Evolutionary conservation across 2,113 vertebrate genomes (phyloP).

Genomic region (Leptobrachium leishanense): DNA sequence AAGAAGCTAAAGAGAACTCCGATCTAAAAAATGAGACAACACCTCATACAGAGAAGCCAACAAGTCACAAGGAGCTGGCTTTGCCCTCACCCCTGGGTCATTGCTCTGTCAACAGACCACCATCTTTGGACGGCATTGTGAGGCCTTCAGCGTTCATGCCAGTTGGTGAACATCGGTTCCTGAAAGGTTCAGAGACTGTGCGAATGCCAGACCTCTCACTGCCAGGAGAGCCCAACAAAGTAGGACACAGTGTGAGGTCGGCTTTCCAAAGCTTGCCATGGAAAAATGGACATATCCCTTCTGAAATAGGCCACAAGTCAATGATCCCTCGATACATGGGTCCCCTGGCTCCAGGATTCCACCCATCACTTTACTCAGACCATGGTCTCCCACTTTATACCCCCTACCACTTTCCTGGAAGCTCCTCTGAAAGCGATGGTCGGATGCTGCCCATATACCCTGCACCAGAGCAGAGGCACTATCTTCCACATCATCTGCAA

Average conservation of each 20-base stretch:
- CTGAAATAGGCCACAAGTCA: conserved; percentile 72
- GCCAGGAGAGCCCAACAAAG: conserved; percentile 59
- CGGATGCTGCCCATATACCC: conserved; percentile 69
- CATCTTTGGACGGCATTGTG: conserved; percentile 57
- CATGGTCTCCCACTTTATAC: conserved; percentile 71
- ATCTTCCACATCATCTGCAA: conserved; percentile 73
- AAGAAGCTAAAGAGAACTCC: conserved; percentile 66
- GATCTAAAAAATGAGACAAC: conserved; percentile 56
- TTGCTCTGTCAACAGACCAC: conserved; percentile 48
- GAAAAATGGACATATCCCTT: conserved; percentile 67
- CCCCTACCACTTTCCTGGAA: conserved; percentile 73
- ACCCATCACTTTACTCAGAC: conserved; percentile 77
- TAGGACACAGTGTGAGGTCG: conserved; percentile 63
- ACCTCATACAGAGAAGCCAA: conserved; percentile 59
- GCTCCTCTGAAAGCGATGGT: conserved; percentile 61
- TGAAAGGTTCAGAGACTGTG: conserved; percentile 58
- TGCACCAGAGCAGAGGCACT: conserved; percentile 77
- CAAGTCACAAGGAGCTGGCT: conserved; percentile 51
- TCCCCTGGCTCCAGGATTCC: conserved; percentile 74
- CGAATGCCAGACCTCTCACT: conserved; percentile 60
- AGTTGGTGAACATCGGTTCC: conserved; percentile 68
- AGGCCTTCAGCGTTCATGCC: conserved; percentile 83
- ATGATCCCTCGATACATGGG: conserved; percentile 71
- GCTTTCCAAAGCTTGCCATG: conserved; percentile 76
- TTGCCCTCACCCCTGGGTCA: conserved; percentile 49